Evolutionary conservation across 1,140 invertebrate genomes (phyloP), one percentile per base, ranked within the genome.

Genomic region (Drosophila parvula): DNA sequence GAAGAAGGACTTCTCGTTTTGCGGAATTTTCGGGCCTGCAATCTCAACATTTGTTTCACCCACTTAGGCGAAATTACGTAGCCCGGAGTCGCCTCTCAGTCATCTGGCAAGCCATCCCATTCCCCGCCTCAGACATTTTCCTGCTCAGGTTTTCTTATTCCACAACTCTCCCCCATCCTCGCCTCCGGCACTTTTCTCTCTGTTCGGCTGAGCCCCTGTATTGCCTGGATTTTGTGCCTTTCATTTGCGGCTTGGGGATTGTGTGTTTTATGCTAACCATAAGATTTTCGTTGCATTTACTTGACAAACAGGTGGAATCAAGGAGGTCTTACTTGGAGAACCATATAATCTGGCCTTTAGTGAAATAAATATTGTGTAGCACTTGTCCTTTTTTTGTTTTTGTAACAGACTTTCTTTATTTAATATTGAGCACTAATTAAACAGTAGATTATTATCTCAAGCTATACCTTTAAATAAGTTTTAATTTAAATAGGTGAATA

Each of bases 31-130:
- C 36, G 68, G 64, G 79, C 83, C 85, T 53, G 53, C 67, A 86
- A 79, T 88, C 82, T 82, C 83, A 61, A 70, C 71, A 88, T 88
- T 88, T 79, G 71, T 86, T 79, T 79, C 85, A 69, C 62, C 83
- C 83, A 86, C 82, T 88, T 86, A 59, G 83, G 47, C 44, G 60
- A 86, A 86, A 86, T 86, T 88, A 86, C 68, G 28, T 40, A 14
- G 82, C 83, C 78, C 67, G 38, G 38, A 60, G 61, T 67, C 53
- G 47, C 59, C 41, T 51, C 61, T 58, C 45, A 14, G 58, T 56
- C 61, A 45, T 61, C 28, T 32, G 47, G n/a, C 12, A 34, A 12
- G 3, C 10, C 7, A n/a, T n/a, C 34, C 22, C 18, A n/a, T 7
- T 1, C 27, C 10, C 38, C 41, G 18, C 12, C 5, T 12, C 16